Base-by-base conservation (phyloP, 1,140 invertebrate species). In the Wiebesia pumilae region DNA sequence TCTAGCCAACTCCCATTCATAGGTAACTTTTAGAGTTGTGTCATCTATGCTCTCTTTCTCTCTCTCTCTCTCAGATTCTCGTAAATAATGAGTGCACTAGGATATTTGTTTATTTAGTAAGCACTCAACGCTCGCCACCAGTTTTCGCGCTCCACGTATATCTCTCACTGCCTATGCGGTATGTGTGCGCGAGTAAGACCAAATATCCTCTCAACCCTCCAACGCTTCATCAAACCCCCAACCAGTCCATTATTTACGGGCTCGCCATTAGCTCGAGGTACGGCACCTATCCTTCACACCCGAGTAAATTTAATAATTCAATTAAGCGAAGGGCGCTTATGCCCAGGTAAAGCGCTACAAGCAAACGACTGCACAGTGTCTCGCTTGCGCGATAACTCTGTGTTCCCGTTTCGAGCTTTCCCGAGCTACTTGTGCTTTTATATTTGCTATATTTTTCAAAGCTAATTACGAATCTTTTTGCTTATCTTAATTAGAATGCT, bases 101-200 rank as follows among this genome's bases (percentile, higher is more conserved):
- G 90, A 89, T 93, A 92, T 93, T 93, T 93, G 92, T 93, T 93
- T 93, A 93, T 93, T 93, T 90, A 93, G 87, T 83, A 86, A 91
- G 92, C 92, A 93, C 92, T 93, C 92, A 93, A 90, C 90, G 90
- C 80, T 84, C 79, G 84, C 83, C 87, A 80, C 73, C 81, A 87
- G 88, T 81, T 88, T 88, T 86, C 85, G 73, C 73, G 14, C 24
- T 62, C 35, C 79, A 27, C 27, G 19, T 73, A 54, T 73, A 73
- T 83, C 33, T 30, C 40, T 21, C 47, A 2, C 30, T 38, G 38
- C 27, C 33, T 30, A 1, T 24, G 27, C 21, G 4, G 1, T 4
- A 0, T 38, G 38, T 21, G n/a, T 24, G 24, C 1, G 62, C n/a
- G 80, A 81, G 40, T n/a, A 62, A 81, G 81, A 71, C 21, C n/a